Evolutionary conservation across 2,113 vertebrate genomes (phyloP).

Genomic region (Paramormyrops kingsleyae): DNA sequence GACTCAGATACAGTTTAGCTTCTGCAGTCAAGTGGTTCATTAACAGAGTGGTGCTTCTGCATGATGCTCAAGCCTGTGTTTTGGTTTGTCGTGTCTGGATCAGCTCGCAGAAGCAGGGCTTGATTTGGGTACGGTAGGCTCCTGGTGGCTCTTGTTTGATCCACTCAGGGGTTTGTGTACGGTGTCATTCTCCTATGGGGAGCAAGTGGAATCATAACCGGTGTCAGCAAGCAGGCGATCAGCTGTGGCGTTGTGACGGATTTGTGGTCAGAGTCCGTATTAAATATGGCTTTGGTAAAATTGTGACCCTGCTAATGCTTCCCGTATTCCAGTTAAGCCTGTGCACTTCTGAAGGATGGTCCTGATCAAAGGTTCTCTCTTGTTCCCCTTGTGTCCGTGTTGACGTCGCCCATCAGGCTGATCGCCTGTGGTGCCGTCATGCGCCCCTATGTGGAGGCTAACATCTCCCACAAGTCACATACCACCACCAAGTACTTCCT

Average conservation of each 20-base stretch:
- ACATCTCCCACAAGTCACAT: slow-evolving; percentile 98
- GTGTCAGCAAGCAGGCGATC: background rate
- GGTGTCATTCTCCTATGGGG: background rate
- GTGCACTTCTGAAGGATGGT: background rate
- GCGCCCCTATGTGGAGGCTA: slow-evolving; percentile 94
- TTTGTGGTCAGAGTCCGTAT: background rate
- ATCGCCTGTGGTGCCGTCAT: slow-evolving; percentile 87
- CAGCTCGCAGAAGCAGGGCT: background rate
- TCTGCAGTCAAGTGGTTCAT: background rate
- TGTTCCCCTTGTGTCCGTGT: background rate
- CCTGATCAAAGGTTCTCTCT: background rate
- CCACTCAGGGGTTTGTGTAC: background rate
- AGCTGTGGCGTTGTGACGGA: background rate
- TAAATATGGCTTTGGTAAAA: background rate
- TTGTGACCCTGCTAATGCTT: background rate
- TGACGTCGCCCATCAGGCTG: slow-evolving; percentile 54
- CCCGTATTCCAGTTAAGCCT: background rate
- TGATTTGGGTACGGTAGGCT: background rate
- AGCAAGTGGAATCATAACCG: background rate
- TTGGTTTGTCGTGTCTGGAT: background rate
- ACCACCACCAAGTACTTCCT: slow-evolving; percentile 98
- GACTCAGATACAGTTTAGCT: background rate
- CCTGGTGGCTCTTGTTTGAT: background rate
- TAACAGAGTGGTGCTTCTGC: background rate
- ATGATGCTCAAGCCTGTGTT: background rate